phyloP scores from a whole-genome alignment of 92 coral and sea anemone species.

The Zoanthus gigantus region DNA sequence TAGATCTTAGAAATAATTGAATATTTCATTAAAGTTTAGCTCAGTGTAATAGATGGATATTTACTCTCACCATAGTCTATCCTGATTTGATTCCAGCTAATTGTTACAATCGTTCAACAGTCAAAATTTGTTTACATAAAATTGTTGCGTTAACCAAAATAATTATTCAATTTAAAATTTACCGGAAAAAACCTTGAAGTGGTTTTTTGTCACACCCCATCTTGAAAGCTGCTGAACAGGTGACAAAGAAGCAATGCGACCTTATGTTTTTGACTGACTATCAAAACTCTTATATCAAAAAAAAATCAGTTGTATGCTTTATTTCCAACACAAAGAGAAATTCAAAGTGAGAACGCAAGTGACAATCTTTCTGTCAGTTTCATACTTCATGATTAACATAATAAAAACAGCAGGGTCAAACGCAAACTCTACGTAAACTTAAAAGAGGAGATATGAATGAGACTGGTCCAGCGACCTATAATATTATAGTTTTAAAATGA shows the following conservation, averaged over 20 bases:
- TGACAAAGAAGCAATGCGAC: not conserved
- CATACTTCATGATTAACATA: not conserved
- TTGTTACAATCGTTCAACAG: slow-evolving; percentile 13
- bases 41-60: slow-evolving; percentile 8
- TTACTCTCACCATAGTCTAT: slow-evolving; percentile 14
- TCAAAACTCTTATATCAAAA: not conserved
- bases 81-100: slow-evolving; percentile 19
- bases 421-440: not conserved
- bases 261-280: not conserved
- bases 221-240: not conserved
- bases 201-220: slow-evolving; percentile 31
- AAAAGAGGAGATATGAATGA: not conserved
- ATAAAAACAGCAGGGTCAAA: slow-evolving; percentile 16
- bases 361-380: not conserved
- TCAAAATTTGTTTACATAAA: slow-evolving; percentile 31
- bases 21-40: slow-evolving; percentile 12
- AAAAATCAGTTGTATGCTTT: not conserved
- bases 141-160: slow-evolving; percentile 6
- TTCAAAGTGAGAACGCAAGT: too few species aligned
- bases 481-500: not conserved
- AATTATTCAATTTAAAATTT: slow-evolving; percentile 20
- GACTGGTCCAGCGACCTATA: not conserved
- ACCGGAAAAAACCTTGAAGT: slow-evolving; percentile 2
- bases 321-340: not conserved
- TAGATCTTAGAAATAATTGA: slow-evolving; percentile 27